Evolutionary conservation across 1,140 invertebrate genomes (phyloP), one percentile per base, ranked within the genome.

Genomic region (Oscheius sp.): DNA sequence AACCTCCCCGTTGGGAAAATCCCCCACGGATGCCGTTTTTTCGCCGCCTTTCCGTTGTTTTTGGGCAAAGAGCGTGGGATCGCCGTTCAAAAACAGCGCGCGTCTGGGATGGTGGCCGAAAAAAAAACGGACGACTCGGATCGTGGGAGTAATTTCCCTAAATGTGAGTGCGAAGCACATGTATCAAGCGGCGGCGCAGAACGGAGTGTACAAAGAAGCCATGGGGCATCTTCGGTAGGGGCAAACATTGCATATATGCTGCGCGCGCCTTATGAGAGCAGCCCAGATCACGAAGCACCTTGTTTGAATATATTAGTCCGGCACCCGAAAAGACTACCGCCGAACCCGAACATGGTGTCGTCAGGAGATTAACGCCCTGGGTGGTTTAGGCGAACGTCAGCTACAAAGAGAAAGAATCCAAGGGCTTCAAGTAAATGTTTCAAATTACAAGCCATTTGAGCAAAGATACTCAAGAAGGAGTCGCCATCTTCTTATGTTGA

Each of bases 161-260:
- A n/a, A n/a, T n/a, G n/a, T n/a, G n/a, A n/a, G n/a, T 7, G 49
- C 15, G 49, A 55, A 55, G 49, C 49, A 55, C 49, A 55, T 55
- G 49, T 55, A 55, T 55, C 49, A 55, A 55, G 49, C 15, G 28
- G 28, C 49, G 49, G 15, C 49, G 49, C 15, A 15, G 49, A 26
- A 13, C 49, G 15, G 23, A 55, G 49, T 55, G 49, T 55, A 55
- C 49, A 55, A 55, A 55, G 49, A 55, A 55, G 49, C 49, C 49
- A 55, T 55, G 49, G 49, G 49, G 49, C 49, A 55, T 55, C 49
- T 55, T 55, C 49, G 49, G 49, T 55, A 55, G 49, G 49, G 49
- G 49, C 49, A 55, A 55, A 55, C 49, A 55, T 55, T 55, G 49
- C 49, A 55, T 55, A 55, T 55, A 55, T 55, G 49, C 49, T 55